Percentiles rank a stretch among this genome's conserved stretches.
Evolutionary conservation across 2,113 vertebrate genomes (phyloP).

Genomic region (Campylomormyrus numenius): DNA sequence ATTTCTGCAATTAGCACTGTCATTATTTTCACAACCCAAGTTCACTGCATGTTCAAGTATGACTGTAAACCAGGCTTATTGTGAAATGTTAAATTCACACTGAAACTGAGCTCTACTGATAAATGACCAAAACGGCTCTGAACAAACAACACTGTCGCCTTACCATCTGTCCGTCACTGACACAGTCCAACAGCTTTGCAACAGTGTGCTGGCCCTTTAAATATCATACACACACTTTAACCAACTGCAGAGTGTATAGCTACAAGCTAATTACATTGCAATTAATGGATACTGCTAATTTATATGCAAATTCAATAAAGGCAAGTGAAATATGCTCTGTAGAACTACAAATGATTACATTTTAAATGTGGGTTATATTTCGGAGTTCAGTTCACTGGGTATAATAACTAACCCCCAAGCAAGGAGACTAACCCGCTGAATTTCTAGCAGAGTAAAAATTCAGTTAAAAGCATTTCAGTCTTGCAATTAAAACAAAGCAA

Average conservation of each 20-base stretch:
- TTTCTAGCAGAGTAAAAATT: background rate
- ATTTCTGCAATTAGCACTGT: background rate
- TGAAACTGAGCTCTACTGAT: background rate
- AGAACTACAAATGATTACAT: background rate
- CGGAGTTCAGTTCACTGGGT: background rate
- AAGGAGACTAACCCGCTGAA: background rate
- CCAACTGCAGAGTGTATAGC: background rate
- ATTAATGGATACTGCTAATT: background rate
- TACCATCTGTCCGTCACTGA: background rate
- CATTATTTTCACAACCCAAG: background rate
- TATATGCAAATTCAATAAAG: background rate
- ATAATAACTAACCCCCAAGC: background rate
- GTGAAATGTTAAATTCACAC: slow-evolving; percentile 6
- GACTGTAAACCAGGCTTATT: background rate
- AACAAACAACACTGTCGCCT: background rate
- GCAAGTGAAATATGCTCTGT: background rate
- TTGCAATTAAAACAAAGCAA: background rate
- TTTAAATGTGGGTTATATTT: background rate
- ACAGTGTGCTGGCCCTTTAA: background rate
- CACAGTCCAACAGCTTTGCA: background rate
- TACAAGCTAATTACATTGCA: background rate
- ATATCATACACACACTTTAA: background rate
- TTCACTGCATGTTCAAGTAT: background rate
- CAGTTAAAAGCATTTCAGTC: background rate
- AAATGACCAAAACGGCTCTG: background rate